These are phyloP conservation scores for Lasioglossum oenotherae DNA, from an alignment of 2,888 invertebrate genomes.

Conservation along the genomic window DNA sequence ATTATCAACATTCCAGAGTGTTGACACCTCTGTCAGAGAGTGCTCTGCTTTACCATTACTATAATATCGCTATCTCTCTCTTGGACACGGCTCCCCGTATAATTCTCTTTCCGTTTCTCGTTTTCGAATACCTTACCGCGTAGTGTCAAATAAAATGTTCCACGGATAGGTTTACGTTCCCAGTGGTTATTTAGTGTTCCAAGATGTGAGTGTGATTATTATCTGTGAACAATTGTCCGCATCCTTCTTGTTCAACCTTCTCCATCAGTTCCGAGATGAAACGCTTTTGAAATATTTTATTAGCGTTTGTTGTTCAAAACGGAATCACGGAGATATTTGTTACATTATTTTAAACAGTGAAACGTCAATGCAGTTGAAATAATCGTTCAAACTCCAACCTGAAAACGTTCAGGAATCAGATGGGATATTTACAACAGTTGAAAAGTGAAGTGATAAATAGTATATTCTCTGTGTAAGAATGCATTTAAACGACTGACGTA, in stretches of 20 bases:
- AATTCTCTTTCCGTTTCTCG: slow-evolving; percentile 37
- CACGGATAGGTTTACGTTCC: slow-evolving; percentile 56
- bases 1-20: slow-evolving; percentile 82
- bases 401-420: not conserved
- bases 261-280: slow-evolving; percentile 8
- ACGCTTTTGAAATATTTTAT: slow-evolving; percentile 7
- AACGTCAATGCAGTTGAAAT: slow-evolving; percentile 1
- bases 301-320: not conserved
- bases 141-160: slow-evolving; percentile 62
- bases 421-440: not conserved
- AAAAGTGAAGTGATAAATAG: not conserved
- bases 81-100: not conserved
- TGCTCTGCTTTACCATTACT: slow-evolving; percentile 68
- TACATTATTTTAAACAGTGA: slow-evolving; percentile 12
- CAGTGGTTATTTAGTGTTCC: slow-evolving; percentile 51
- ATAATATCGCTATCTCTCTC: slow-evolving; percentile 38
- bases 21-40: slow-evolving; percentile 80
- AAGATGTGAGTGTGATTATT: slow-evolving; percentile 46
- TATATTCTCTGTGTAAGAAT: not conserved
- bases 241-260: not conserved
- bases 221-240: slow-evolving; percentile 24
- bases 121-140: slow-evolving; percentile 46
- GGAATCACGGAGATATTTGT: slow-evolving; percentile 17
- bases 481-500: not conserved
- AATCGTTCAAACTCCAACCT: not conserved